Percentiles rank a stretch among this genome's conserved stretches.
These are phyloP conservation scores for Montipora foliosa DNA, from an alignment of 64 coral and sea anemone genomes.

Conservation along the genomic window DNA sequence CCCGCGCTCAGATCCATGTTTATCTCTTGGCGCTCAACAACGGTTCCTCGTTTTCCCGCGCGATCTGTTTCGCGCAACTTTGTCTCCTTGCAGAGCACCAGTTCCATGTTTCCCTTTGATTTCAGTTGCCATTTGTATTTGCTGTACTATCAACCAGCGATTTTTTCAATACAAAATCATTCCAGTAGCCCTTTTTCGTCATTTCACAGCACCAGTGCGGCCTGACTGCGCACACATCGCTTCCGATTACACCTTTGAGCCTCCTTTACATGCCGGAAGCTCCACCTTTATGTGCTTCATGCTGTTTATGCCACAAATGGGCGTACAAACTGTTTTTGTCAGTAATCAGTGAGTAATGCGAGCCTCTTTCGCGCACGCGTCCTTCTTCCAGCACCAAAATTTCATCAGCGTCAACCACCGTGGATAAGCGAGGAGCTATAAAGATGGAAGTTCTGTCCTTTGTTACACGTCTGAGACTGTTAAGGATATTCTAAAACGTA, in stretches of 20 bases:
- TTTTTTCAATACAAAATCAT: neutral
- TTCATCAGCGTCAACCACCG: conserved; percentile 97
- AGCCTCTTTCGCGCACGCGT: conserved; percentile 80
- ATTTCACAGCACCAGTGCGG: neutral
- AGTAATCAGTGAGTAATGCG: conserved; percentile 89
- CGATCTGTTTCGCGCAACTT: neutral
- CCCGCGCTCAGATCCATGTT: neutral
- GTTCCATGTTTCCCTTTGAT: neutral
- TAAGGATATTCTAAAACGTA: conserved; percentile 85
- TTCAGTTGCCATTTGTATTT: neutral
- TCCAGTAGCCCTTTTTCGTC: neutral
- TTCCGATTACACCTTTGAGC: neutral
- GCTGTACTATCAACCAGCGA: neutral
- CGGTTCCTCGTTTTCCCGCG: neutral
- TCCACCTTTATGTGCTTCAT: conserved; percentile 67
- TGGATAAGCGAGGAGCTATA: conserved; percentile 95
- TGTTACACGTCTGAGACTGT: conserved; percentile 79
- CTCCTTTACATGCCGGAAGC: neutral
- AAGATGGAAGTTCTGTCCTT: conserved; percentile 91
- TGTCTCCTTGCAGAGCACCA: neutral
- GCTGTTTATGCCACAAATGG: conserved; percentile 97
- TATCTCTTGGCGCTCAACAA: neutral
- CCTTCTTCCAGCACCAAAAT: conserved; percentile 94
- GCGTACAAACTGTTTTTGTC: conserved; percentile 90
- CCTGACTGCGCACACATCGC: neutral